phyloP scores from a whole-genome alignment of 2,797 vertebrate genomes.

The Tachyglossus aculeatus region DNA sequence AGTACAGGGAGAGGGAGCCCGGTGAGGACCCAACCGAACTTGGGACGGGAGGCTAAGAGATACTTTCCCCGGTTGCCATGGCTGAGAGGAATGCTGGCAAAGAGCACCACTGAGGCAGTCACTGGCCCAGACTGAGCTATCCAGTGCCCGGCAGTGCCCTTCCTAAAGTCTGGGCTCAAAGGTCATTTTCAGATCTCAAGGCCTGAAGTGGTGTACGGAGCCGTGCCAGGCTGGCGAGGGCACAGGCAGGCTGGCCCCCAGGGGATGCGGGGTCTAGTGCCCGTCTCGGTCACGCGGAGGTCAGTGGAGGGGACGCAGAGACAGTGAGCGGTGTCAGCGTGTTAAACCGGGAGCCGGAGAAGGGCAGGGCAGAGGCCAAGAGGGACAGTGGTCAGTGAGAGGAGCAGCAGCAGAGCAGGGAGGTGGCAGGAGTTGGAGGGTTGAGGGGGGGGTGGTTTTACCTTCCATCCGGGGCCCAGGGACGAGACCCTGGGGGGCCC shows the following conservation, averaged over 20 bases:
- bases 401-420: conserved; percentile 51
- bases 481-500: conserved; percentile 69
- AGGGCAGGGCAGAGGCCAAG: conserved; percentile 25
- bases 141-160: background rate
- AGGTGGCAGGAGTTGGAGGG: conserved; percentile 50
- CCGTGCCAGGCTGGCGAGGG: background rate
- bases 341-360: conserved; percentile 46
- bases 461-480: conserved; percentile 78
- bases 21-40: background rate
- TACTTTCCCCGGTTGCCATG: rapidly evolving
- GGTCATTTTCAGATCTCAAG: background rate
- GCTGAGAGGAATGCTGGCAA: rapidly evolving
- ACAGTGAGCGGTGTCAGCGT: conserved; percentile 47
- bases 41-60: background rate
- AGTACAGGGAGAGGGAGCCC: conserved; percentile 12
- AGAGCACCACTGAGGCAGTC: background rate
- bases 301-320: background rate
- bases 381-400: conserved; percentile 49
- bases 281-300: background rate
- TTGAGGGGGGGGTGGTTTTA: conserved; percentile 75
- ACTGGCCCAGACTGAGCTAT: background rate
- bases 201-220: background rate
- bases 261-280: background rate
- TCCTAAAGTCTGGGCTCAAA: rapidly evolving
- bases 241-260: background rate